Evolutionary conservation across 2,888 invertebrate species (phyloP).

Genomic region (Stomorhina lunata): DNA sequence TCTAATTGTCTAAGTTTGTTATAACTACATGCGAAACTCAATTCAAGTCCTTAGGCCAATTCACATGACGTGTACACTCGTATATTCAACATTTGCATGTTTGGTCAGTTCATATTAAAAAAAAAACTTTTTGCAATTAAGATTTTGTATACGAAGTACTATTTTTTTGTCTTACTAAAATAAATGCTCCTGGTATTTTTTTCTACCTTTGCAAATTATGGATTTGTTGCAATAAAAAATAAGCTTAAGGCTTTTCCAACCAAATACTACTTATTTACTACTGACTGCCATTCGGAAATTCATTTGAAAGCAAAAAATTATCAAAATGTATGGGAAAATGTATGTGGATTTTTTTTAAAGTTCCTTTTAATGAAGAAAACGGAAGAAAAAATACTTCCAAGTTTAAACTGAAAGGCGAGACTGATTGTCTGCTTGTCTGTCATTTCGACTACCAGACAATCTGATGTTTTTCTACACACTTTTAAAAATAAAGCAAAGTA

Average conservation of each 20-base stretch:
- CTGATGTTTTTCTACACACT: too few relatives aligned
- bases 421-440: not conserved
- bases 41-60: not conserved
- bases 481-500: not conserved
- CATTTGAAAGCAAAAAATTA: slow-evolving; percentile 7
- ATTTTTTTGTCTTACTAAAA: not conserved
- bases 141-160: not conserved
- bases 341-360: not conserved
- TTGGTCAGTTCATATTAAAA: not conserved
- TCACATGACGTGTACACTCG: not conserved
- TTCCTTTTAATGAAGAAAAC: not conserved
- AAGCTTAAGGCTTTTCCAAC: slow-evolving; percentile 26
- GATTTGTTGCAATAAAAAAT: slow-evolving; percentile 12
- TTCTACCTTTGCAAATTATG: slow-evolving; percentile 32
- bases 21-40: not conserved
- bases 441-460: not conserved
- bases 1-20: too few relatives aligned
- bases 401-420: not conserved
- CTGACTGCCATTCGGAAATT: not conserved
- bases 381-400: not conserved
- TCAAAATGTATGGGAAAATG: not conserved
- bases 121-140: slow-evolving; percentile 25
- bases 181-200: not conserved
- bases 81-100: slow-evolving; percentile 4
- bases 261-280: slow-evolving; percentile 18